A percentile compares a stretch with the other conserved stretches of the same genome.
These are phyloP conservation scores for Cacatua alba DNA, from an alignment of 2,113 vertebrate genomes.

Conservation along the genomic window DNA sequence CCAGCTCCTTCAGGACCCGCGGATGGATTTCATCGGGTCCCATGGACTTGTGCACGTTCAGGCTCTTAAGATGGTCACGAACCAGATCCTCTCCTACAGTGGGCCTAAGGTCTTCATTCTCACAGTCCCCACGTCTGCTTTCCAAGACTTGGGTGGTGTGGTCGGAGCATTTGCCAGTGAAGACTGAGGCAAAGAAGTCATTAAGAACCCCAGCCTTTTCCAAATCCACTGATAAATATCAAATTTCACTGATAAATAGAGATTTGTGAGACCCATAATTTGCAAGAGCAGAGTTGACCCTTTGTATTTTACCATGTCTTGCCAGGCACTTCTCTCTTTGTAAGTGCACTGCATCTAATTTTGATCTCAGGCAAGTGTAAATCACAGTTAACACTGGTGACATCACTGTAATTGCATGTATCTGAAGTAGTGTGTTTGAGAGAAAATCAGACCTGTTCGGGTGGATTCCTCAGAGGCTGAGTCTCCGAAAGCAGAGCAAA, in stretches of 20 bases:
- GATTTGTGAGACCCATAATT: background rate
- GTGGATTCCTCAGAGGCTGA: background rate
- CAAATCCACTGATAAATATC: no score
- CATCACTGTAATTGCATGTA: background rate
- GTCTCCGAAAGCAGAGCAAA: background rate
- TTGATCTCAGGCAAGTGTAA: background rate
- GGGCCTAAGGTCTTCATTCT: no score
- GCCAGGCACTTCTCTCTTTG: background rate
- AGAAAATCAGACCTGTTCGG: background rate
- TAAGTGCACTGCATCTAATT: background rate
- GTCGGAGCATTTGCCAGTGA: no score
- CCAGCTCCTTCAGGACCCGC: no score
- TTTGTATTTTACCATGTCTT: background rate
- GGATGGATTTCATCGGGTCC: no score
- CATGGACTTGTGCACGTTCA: no score
- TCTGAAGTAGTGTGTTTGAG: background rate
- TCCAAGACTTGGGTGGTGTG: no score
- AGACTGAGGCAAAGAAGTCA: no score
- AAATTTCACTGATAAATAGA: background rate
- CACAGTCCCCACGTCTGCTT: no score
- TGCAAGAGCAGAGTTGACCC: background rate
- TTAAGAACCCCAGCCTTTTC: no score
- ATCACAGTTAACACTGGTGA: background rate
- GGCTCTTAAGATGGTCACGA: no score
- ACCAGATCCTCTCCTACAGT: no score